These are phyloP conservation scores for Tachina fera DNA, from an alignment of 2,888 invertebrate species.

Conservation along the genomic window DNA sequence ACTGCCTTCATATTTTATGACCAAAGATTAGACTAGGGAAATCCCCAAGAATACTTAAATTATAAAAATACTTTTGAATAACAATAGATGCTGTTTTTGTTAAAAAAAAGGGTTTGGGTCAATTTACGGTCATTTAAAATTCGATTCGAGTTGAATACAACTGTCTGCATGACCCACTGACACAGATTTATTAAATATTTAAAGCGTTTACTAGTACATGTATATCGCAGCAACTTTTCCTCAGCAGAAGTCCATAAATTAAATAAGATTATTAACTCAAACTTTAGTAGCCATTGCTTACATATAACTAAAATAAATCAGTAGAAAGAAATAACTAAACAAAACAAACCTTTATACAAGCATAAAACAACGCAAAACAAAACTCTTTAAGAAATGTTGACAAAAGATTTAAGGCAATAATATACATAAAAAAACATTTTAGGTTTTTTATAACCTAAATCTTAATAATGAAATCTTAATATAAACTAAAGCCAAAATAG, in stretches of 20 bases:
- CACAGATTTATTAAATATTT: neutral
- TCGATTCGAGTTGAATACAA: too few relatives aligned
- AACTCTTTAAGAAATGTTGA: neutral
- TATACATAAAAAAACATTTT: neutral
- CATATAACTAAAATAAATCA: constrained; percentile 26
- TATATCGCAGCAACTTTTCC: neutral
- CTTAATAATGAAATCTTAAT: constrained; percentile 14
- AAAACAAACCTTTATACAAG: neutral
- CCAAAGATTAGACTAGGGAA: too few relatives aligned
- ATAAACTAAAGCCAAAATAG: neutral
- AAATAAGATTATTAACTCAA: constrained; percentile 26
- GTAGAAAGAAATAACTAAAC: neutral
- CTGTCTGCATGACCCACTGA: neutral
- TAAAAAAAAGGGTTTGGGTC: too few relatives aligned
- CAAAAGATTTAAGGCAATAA: neutral
- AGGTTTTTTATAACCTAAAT: constrained; percentile 19
- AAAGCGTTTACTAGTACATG: neutral
- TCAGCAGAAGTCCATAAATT: constrained; percentile 11
- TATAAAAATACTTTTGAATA: too few relatives aligned
- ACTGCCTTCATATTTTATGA: too few relatives aligned
- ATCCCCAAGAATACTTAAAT: too few relatives aligned
- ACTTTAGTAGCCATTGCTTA: constrained; percentile 1
- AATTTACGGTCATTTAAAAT: too few relatives aligned
- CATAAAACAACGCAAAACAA: neutral
- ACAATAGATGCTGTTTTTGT: too few relatives aligned